Percentiles rank a stretch among this genome's conserved stretches.
phyloP scores from a whole-genome alignment of 2,888 invertebrate species.

The Nomada fabriciana region DNA sequence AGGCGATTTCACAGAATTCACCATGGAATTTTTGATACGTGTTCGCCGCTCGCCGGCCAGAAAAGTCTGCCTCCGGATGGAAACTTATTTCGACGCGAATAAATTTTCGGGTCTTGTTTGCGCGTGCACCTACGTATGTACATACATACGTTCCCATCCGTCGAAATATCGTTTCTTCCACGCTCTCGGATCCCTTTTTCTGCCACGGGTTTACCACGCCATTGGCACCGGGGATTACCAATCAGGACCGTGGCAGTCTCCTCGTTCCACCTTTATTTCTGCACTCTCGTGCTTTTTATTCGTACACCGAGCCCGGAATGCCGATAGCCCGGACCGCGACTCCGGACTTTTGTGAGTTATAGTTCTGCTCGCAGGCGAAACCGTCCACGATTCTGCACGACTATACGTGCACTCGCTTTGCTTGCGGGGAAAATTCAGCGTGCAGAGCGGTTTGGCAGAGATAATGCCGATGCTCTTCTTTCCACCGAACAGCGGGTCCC shows the following conservation, averaged over 20 bases:
- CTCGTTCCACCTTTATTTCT: slow-evolving; percentile 47
- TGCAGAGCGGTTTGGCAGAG: not conserved
- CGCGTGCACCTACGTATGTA: slow-evolving; percentile 18
- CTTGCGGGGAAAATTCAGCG: slow-evolving; percentile 36
- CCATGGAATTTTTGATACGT: slow-evolving; percentile 30
- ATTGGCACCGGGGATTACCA: slow-evolving; percentile 67
- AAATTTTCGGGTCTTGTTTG: slow-evolving; percentile 53
- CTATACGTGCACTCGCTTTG: not conserved
- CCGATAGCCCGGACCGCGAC: slow-evolving; percentile 61
- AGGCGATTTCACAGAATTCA: slow-evolving; percentile 38
- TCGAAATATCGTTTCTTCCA: slow-evolving; percentile 57
- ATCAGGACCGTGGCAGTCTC: slow-evolving; percentile 58
- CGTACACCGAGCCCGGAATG: slow-evolving; percentile 65
- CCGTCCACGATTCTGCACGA: slow-evolving; percentile 22
- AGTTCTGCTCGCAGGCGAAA: slow-evolving; percentile 57
- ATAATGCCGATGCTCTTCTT: not conserved
- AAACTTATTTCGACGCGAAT: slow-evolving; percentile 64
- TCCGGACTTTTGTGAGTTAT: slow-evolving; percentile 71
- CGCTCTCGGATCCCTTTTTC: slow-evolving; percentile 50
- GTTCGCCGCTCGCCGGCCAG: slow-evolving; percentile 6
- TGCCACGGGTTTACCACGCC: slow-evolving; percentile 58
- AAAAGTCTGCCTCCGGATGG: slow-evolving; percentile 32
- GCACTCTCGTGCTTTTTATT: slow-evolving; percentile 60
- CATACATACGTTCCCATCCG: slow-evolving; percentile 2
- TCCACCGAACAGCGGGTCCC: not conserved